Base-by-base conservation (phyloP, 2,797 vertebrate species). In the Hoplostethus atlanticus region DNA sequence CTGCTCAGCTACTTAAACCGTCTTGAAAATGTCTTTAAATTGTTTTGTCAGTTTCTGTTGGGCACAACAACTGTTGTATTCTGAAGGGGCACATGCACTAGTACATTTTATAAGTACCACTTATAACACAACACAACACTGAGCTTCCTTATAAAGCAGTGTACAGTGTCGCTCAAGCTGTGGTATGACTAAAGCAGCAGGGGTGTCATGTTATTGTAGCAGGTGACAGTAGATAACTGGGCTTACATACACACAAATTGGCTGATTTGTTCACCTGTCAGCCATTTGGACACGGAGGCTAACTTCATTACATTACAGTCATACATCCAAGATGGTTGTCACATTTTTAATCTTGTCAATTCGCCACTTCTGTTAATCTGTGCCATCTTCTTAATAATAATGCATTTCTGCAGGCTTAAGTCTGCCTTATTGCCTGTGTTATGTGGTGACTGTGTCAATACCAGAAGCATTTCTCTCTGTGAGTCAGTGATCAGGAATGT, bases 401-500 rank as follows among this genome's bases (percentile, higher is more conserved):
- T 52, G 71, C 76, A 59, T 68, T 72, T 71, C 65, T 64, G 75
- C 74, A 73, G 72, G 81, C 68, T 64, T 73, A 42, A 76, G 82
- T 73, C 76, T 11, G 6, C 72, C 79, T 84, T 82, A 75, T 75
- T 71, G 48, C 71, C 51, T 58, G 80, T 79, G 76, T 79, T 76
- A 36, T 60, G 60, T 84, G 44, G 66, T n/a, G 76, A 76, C 71
- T 75, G 40, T 53, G 71, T 83, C 86, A 70, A 89, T 83, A 83
- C 87, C 65, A 80, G 67, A 83, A 74, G 74, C 64, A 9, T 86
- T 83, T 84, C 51, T 77, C 81, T 80, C 67, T 63, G 77, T 87
- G 86, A 90, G 83, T 91, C 89, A 81, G 73, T 71, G 70, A 84
- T 86, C 50, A 61, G 83, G 84, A 88, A 89, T 84, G 83, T 63